These are phyloP conservation scores for Geodia barretti DNA, from an alignment of 37 sponge, comb jelly and placozoan species.

Conservation along the genomic window DNA sequence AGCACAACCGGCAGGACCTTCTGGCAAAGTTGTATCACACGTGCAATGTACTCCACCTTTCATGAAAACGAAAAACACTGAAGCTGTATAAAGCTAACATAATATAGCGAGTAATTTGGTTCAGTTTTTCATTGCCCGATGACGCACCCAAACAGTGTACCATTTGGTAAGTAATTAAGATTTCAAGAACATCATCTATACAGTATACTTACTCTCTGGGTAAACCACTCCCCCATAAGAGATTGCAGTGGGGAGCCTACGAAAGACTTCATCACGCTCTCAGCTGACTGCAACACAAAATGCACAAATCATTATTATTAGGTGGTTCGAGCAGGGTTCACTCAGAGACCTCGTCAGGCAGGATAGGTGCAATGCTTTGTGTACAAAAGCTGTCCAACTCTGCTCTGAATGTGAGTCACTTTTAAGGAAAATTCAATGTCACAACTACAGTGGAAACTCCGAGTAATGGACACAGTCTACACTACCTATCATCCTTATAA, in stretches of 20 bases:
- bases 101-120: too few relatives aligned
- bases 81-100: too few relatives aligned
- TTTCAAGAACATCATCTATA: too few relatives aligned
- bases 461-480: too few relatives aligned
- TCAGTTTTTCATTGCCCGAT: too few relatives aligned
- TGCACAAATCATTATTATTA: background rate
- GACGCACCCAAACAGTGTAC: too few relatives aligned
- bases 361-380: slow-evolving; percentile 26
- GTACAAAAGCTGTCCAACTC: slow-evolving; percentile 46
- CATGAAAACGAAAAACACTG: too few relatives aligned
- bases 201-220: background rate
- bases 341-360: slow-evolving; percentile 7
- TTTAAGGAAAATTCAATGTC: background rate
- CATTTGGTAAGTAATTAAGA: too few relatives aligned
- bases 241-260: background rate
- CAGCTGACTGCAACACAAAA: background rate
- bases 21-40: slow-evolving; percentile 45
- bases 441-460: too few relatives aligned
- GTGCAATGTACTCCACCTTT: slow-evolving; percentile 51
- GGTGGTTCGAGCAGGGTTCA: too few relatives aligned
- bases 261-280: slow-evolving; percentile 5
- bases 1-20: slow-evolving; percentile 37
- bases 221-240: background rate
- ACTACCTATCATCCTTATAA: too few relatives aligned
- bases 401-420: slow-evolving; percentile 34